Percentiles rank a stretch among this genome's conserved stretches.
Conservation (phyloP, 1,140 invertebrate species). For the Himalopsyche phryganea region DNA sequence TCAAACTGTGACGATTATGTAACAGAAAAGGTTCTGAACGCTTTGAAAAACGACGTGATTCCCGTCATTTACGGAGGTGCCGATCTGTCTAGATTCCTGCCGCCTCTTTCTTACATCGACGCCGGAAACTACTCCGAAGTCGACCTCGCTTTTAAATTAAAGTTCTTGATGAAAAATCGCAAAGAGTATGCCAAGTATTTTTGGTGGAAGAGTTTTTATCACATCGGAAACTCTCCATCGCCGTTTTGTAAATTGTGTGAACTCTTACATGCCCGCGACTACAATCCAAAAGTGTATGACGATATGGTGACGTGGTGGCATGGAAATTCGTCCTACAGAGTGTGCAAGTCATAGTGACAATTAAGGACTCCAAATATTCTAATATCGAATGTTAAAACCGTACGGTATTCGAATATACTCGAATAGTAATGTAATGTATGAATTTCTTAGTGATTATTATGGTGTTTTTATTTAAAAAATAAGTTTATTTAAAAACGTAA, state of each 20-base stretch:
- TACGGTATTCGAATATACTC: too few species aligned
- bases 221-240: neutral
- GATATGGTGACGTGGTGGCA: slow-evolving; percentile 22
- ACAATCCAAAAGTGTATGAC: slow-evolving; percentile 5
- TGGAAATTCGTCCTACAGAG: slow-evolving; percentile 1
- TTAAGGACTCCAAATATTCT: too few species aligned
- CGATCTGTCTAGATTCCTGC: slow-evolving; percentile 54
- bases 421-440: too few species aligned
- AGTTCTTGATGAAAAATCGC: slow-evolving; percentile 44
- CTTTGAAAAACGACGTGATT: slow-evolving; percentile 44
- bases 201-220: slow-evolving; percentile 46
- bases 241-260: slow-evolving; percentile 28
- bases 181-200: slow-evolving; percentile 52
- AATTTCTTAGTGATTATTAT: too few species aligned
- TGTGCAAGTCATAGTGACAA: too few species aligned
- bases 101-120: slow-evolving; percentile 58
- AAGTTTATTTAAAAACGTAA: too few species aligned
- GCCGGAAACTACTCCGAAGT: slow-evolving; percentile 52
- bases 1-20: slow-evolving; percentile 55
- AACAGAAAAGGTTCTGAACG: slow-evolving; percentile 57
- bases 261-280: slow-evolving; percentile 11
- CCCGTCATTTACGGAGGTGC: slow-evolving; percentile 58
- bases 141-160: slow-evolving; percentile 53
- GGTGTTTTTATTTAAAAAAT: too few species aligned
- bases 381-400: too few species aligned